Base-by-base conservation (phyloP, 2,797 vertebrate species). In the Pachyuromys duprasi region DNA sequence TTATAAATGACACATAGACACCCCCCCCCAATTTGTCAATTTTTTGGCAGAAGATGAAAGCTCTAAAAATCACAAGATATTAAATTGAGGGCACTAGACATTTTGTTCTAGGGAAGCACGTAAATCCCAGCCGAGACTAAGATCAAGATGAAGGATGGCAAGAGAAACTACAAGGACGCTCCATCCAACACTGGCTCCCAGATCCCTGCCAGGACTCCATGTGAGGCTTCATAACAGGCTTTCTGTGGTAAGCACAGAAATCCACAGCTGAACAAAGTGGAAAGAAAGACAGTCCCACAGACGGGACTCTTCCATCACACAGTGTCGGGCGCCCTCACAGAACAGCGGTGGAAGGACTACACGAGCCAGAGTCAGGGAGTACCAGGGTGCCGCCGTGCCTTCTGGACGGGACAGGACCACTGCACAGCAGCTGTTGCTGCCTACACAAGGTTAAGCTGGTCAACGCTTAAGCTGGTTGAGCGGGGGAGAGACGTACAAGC, bases 151-250 rank as follows among this genome's bases (percentile, higher is more conserved):
- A 14, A 86, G 53, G 8, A 63, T 24, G 39, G n/a, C 20, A 26
- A 81, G 62, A 42, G 3, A 20, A 63, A 31, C n/a, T 60, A 57
- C 0, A 20, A 83, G 45, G 14, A 82, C 62, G 18, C 26, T 11
- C 17, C 14, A 33, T 45, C 36, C 5, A 8, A 26, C 22, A 1
- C 33, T 42, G 17, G 15, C 22, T 7, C 28, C 20, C n/a, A 6
- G 49, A n/a, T 45, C n/a, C 31, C 8, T 12, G 55, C 1, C 5
- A 60, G 75, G 3, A 4, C 14, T 20, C 2, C 22, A 3, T 1
- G 2, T 24, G 78, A 65, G 36, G 12, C 39, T 75, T 11, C 0
- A 1, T 5, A 2, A n/a, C 26, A 24, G 18, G 49, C 53, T 15
- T 31, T 42, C 36, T 39, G 26, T 2, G 5, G 33, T 7, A 26